Evolutionary conservation across 1,140 invertebrate species (phyloP).

Genomic region (Trichoplusia ni): DNA sequence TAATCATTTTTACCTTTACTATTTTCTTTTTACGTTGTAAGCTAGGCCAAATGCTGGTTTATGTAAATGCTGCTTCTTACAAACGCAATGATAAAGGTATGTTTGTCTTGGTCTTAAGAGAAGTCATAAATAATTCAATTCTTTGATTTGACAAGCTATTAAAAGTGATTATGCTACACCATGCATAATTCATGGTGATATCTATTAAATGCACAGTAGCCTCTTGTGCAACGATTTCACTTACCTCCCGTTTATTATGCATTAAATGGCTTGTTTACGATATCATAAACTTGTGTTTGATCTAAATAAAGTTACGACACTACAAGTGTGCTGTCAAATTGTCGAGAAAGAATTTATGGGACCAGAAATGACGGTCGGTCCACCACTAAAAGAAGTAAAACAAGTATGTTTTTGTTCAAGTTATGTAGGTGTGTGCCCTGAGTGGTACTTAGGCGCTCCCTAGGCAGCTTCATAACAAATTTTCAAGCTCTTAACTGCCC

Average conservation of each 20-base stretch:
- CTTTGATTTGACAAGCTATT: conserved; percentile 14
- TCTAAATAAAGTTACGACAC: not conserved
- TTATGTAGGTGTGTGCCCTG: too few relatives aligned
- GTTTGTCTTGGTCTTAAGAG: not conserved
- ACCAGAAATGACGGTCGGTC: too few relatives aligned
- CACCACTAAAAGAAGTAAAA: too few relatives aligned
- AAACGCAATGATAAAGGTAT: not conserved
- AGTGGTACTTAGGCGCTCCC: too few relatives aligned
- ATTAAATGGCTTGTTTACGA: conserved; percentile 12
- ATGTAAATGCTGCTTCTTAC: too few relatives aligned
- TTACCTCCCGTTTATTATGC: conserved; percentile 9
- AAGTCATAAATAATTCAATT: conserved; percentile 15
- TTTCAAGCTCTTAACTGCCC: too few relatives aligned
- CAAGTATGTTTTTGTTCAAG: too few relatives aligned
- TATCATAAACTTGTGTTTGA: not conserved
- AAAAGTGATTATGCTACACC: conserved; percentile 16
- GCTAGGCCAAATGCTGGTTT: too few relatives aligned
- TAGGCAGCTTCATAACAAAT: too few relatives aligned
- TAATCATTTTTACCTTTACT: too few relatives aligned
- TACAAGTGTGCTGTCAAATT: too few relatives aligned
- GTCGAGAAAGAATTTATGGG: not conserved
- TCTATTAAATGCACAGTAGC: not conserved
- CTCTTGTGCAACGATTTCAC: not conserved
- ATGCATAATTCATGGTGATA: conserved; percentile 11
- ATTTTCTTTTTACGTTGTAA: too few relatives aligned